Percentiles rank a stretch among this genome's conserved stretches.
These are phyloP conservation scores for Pandion haliaetus DNA, from an alignment of 2,113 vertebrate species.

Conservation along the genomic window DNA sequence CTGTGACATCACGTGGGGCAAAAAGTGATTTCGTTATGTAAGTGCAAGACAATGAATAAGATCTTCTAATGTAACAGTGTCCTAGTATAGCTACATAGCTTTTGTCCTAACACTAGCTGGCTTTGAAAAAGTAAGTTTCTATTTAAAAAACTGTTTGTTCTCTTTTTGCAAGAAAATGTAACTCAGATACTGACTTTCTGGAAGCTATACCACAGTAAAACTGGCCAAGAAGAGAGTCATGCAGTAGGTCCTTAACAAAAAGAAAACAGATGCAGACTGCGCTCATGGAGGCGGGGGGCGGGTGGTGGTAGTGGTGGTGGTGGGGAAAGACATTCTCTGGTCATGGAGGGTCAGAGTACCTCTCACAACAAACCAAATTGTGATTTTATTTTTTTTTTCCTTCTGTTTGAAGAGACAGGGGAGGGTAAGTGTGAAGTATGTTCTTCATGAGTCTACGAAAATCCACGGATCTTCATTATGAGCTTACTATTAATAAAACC, in stretches of 20 bases:
- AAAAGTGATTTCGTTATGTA: background rate
- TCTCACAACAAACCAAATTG: background rate
- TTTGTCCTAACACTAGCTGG: background rate
- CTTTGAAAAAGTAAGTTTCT: background rate
- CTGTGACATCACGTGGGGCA: background rate
- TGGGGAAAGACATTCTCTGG: background rate
- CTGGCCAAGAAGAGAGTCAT: background rate
- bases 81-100: background rate
- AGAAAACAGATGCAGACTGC: background rate
- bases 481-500: background rate
- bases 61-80: background rate
- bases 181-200: background rate
- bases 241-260: background rate
- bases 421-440: background rate
- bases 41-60: background rate
- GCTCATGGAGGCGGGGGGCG: accelerated
- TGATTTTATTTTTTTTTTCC: background rate
- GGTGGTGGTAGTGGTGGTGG: too few relatives aligned
- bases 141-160: background rate
- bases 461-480: background rate
- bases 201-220: background rate
- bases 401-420: background rate
- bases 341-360: background rate
- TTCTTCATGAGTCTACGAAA: background rate
- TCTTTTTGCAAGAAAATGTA: background rate